A percentile compares a stretch with the other conserved stretches of the same genome.
These are phyloP conservation scores for Caenorhabditis drosophilae DNA, from an alignment of 2,888 invertebrate species.

Conservation along the genomic window DNA sequence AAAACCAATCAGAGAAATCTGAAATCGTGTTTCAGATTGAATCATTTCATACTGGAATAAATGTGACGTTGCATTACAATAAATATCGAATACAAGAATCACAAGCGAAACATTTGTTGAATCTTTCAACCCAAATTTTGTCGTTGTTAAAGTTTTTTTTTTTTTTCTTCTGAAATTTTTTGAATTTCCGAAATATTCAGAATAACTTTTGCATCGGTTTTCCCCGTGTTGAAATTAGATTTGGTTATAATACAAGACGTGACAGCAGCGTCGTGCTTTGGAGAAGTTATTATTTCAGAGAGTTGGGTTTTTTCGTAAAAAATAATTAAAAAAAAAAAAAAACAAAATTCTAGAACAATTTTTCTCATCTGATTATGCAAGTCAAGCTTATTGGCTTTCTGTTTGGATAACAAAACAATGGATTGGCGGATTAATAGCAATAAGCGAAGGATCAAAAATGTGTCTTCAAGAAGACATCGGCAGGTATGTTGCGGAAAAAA, in stretches of 20 bases:
- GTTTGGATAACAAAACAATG: conserved; percentile 41
- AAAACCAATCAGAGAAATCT: neutral
- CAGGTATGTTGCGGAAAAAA: conserved; percentile 35
- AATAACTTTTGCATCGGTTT: conserved; percentile 23
- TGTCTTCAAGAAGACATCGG: conserved; percentile 49
- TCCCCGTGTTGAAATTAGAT: conserved; percentile 36
- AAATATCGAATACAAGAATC: conserved; percentile 32
- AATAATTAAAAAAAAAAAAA: neutral
- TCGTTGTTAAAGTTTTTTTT: conserved; percentile 33
- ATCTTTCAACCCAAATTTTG: conserved; percentile 41
- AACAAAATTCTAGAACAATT: conserved; percentile 12
- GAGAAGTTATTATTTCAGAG: conserved; percentile 36
- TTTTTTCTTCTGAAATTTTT: neutral
- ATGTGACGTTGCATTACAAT: conserved; percentile 40
- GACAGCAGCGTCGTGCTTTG: conserved; percentile 26
- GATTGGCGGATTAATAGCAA: conserved; percentile 40
- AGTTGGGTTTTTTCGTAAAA: conserved; percentile 3
- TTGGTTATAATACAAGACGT: conserved; percentile 40
- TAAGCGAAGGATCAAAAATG: conserved; percentile 29
- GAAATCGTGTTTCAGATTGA: conserved; percentile 26
- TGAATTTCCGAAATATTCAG: too few relatives aligned
- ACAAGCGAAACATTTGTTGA: conserved; percentile 41
- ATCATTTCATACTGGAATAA: conserved; percentile 44
- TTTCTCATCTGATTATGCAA: conserved; percentile 41
- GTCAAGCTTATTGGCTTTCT: conserved; percentile 38